phyloP scores from a whole-genome alignment of 2,797 vertebrate genomes.

The Xerus rutilus region DNA sequence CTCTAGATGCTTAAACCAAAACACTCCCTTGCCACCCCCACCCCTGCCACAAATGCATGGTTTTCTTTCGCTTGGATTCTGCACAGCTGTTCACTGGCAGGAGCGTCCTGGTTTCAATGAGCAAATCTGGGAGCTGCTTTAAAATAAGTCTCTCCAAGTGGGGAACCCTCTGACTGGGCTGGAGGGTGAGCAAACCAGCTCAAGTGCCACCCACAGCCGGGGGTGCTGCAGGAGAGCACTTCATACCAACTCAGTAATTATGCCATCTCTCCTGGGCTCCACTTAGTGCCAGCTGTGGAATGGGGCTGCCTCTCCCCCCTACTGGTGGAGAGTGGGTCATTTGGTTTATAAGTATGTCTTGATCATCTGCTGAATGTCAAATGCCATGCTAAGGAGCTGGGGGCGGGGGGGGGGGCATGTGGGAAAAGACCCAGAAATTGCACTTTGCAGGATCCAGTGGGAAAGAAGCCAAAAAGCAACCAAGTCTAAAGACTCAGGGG shows the following conservation, averaged over 20 bases:
- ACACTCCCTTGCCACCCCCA: neutral
- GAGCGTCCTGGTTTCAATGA: constrained; percentile 39
- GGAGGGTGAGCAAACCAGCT: neutral
- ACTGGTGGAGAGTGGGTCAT: neutral
- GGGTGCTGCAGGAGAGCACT: neutral
- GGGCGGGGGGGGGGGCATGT: neutral
- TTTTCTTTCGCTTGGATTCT: constrained; percentile 49
- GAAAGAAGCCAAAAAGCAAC: neutral
- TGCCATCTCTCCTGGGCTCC: constrained; percentile 19
- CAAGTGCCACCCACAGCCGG: constrained; percentile 39
- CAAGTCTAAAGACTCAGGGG: neutral
- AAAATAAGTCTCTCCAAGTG: constrained; percentile 64
- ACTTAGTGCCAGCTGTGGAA: constrained; percentile 28
- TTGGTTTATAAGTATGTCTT: constrained; percentile 30
- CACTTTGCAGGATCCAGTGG: neutral
- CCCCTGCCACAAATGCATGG: constrained; percentile 6
- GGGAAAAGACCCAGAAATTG: neutral
- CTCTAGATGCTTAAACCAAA: neutral
- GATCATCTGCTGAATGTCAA: constrained; percentile 3
- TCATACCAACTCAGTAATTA: constrained; percentile 62
- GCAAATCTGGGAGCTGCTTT: constrained; percentile 9
- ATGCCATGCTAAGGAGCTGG: neutral
- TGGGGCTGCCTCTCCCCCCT: neutral
- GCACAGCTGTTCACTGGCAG: constrained; percentile 52
- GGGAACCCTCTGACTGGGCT: constrained; percentile 4